Percentiles rank a stretch among this genome's conserved stretches.
Conservation (phyloP, 2,888 invertebrate genomes). For the Pachymerium ferrugineum region DNA sequence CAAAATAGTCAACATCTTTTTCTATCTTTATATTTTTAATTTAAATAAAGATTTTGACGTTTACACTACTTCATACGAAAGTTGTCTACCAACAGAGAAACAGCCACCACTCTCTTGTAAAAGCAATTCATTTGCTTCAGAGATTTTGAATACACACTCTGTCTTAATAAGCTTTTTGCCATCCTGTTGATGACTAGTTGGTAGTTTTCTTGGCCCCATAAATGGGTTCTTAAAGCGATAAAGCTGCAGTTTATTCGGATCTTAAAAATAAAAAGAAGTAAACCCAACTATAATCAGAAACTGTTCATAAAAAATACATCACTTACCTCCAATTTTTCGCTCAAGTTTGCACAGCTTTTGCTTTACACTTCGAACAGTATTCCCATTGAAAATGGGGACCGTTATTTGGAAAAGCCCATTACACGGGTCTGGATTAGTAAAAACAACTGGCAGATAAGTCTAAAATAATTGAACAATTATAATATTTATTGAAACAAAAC, state of each 20-base stretch:
- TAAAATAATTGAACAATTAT: no score
- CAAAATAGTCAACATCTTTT: background rate
- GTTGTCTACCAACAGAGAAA: constrained; percentile 36
- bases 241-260: background rate
- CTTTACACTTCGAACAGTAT: background rate
- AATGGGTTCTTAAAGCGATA: background rate
- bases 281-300: background rate
- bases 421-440: no score
- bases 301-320: background rate
- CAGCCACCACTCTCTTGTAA: constrained; percentile 35
- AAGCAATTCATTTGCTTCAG: constrained; percentile 33
- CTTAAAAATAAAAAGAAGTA: background rate
- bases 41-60: background rate
- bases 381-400: no score
- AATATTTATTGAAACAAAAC: no score
- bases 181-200: background rate
- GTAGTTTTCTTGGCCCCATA: background rate
- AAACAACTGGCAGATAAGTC: no score
- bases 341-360: background rate
- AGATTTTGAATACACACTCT: background rate
- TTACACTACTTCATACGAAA: constrained; percentile 25
- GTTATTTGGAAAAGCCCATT: no score
- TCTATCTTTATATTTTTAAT: background rate
- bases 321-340: background rate
- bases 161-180: background rate